Evolutionary conservation across 2,113 vertebrate genomes (phyloP).

Genomic region (Trematomus loennbergii): DNA sequence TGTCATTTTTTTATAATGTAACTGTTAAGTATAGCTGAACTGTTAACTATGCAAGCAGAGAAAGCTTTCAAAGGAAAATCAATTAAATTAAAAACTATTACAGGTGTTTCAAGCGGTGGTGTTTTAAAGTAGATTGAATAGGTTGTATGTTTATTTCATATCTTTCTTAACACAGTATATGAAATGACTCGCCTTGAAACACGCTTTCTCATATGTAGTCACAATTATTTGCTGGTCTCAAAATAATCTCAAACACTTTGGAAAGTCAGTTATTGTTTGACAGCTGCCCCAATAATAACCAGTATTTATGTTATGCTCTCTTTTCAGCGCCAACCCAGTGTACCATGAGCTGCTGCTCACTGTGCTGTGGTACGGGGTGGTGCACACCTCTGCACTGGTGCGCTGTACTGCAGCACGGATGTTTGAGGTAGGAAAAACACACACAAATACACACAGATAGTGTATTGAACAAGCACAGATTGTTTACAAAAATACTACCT

Average conservation of each 20-base stretch:
- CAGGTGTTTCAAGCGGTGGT: background rate
- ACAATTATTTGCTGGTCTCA: background rate
- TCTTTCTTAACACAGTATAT: background rate
- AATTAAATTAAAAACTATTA: background rate
- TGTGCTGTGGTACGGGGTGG: slow-evolving; percentile 98
- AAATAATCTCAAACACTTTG: background rate
- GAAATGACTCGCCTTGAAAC: background rate
- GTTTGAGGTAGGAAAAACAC: slow-evolving; percentile 93
- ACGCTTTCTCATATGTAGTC: background rate
- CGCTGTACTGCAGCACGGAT: slow-evolving; percentile 97
- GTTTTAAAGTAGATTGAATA: background rate
- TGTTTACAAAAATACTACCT: background rate
- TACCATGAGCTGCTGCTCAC: slow-evolving; percentile 96
- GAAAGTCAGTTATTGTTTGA: background rate
- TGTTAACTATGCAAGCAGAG: background rate
- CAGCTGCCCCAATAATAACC: background rate
- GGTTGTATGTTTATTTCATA: background rate
- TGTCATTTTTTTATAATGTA: background rate
- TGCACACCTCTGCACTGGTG: slow-evolving; percentile 97
- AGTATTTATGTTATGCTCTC: slow-evolving; percentile 20
- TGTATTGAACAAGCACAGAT: background rate
- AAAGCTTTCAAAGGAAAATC: background rate
- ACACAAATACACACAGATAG: slow-evolving; percentile 9
- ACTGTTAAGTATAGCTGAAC: background rate
- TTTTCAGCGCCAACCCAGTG: slow-evolving; percentile 93